These are phyloP conservation scores for Catharus minimus DNA, from an alignment of 2,113 vertebrate genomes.

Conservation along the genomic window DNA sequence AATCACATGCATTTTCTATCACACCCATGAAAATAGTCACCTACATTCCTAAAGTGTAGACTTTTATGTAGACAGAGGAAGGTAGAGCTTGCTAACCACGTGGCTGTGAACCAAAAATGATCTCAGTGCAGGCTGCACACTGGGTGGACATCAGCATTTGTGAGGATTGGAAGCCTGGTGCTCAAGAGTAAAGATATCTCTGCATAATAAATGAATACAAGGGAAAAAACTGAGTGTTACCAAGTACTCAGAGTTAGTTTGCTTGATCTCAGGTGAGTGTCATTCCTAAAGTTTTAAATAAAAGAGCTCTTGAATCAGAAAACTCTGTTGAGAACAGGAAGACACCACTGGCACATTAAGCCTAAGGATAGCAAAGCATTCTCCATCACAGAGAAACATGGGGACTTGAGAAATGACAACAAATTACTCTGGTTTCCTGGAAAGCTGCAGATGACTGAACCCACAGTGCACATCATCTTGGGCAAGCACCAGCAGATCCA, in stretches of 20 bases:
- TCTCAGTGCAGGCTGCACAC: not conserved
- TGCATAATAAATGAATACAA: not conserved
- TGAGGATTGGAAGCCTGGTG: not conserved
- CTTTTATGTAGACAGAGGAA: not conserved
- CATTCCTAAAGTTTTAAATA: not conserved
- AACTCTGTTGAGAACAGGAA: not conserved
- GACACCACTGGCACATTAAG: not conserved
- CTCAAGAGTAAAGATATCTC: not conserved
- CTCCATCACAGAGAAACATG: not conserved
- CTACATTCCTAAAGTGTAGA: not conserved
- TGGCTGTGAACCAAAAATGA: not conserved
- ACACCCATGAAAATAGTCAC: not conserved
- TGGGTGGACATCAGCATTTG: not conserved
- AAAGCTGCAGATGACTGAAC: not conserved
- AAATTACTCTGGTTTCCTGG: not conserved
- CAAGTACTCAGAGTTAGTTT: not conserved
- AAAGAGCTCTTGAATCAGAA: not conserved
- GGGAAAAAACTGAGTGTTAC: not conserved
- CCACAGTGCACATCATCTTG: not conserved
- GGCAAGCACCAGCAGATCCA: not conserved
- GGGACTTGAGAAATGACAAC: not conserved
- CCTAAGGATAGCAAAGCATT: not conserved
- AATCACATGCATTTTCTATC: not conserved
- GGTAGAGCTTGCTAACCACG: not conserved
- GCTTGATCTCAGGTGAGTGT: not conserved